Conservation (phyloP, 2,797 vertebrate genomes). For the Sylvia borin region DNA sequence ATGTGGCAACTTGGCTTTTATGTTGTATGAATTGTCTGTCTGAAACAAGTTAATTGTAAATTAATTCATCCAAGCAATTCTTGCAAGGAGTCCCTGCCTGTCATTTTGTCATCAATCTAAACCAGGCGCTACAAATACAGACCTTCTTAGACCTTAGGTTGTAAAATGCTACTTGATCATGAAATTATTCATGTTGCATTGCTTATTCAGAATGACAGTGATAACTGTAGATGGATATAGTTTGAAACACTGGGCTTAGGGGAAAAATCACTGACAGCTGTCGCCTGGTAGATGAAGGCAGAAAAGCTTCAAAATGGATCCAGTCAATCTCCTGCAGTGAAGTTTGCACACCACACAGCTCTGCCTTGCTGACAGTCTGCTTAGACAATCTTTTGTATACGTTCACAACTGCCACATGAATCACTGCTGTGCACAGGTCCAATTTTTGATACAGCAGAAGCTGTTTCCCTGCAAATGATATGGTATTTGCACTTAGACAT, state of each 20-base stretch:
- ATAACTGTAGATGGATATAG: slow-evolving; percentile 44
- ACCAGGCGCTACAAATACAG: background rate
- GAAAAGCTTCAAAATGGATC: slow-evolving; percentile 67
- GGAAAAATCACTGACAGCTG: slow-evolving; percentile 43
- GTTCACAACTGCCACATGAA: background rate
- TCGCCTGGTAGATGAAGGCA: slow-evolving; percentile 50
- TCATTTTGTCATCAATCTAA: background rate
- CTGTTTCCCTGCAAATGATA: background rate
- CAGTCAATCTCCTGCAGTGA: slow-evolving; percentile 63
- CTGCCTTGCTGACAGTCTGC: slow-evolving; percentile 43
- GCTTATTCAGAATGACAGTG: slow-evolving; percentile 40
- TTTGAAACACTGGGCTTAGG: slow-evolving; percentile 55
- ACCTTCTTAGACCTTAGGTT: background rate
- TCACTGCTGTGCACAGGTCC: background rate
- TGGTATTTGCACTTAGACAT: background rate
- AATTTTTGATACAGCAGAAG: background rate
- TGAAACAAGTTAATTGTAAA: slow-evolving; percentile 13
- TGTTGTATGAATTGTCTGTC: background rate
- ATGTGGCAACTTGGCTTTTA: background rate
- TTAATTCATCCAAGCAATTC: background rate
- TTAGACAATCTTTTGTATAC: background rate
- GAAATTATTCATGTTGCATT: slow-evolving; percentile 49
- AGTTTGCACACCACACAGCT: background rate
- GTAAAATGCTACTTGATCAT: slow-evolving; percentile 30
- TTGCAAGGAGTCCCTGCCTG: background rate